Percentiles rank a stretch among this genome's conserved stretches.
These are phyloP conservation scores for Tiliqua scincoides DNA, from an alignment of 2,113 vertebrate genomes.

Conservation along the genomic window DNA sequence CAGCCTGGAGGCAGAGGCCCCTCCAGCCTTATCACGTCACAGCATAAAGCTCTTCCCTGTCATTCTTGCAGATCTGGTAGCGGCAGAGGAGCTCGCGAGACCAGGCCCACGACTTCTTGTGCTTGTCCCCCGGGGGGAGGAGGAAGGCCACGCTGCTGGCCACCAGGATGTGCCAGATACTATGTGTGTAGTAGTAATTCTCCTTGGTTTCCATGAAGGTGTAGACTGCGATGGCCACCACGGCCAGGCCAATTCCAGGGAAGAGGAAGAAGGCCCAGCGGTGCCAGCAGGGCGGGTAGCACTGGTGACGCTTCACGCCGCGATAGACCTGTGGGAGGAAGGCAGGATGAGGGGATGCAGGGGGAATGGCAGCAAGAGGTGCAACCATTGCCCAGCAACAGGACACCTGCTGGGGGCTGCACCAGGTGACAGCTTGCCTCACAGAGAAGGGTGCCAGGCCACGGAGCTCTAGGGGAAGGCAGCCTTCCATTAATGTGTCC, in stretches of 20 bases:
- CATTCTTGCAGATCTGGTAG: slow-evolving; percentile 89
- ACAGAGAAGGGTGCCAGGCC: not conserved
- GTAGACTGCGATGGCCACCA: slow-evolving; percentile 86
- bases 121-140: slow-evolving; percentile 84
- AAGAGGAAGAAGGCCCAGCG: slow-evolving; percentile 93
- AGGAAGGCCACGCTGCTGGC: slow-evolving; percentile 89
- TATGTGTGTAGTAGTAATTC: slow-evolving; percentile 97
- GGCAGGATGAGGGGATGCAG: not conserved
- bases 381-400: no score
- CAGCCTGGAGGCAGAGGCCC: not conserved
- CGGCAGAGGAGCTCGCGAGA: slow-evolving; percentile 82
- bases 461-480: not conserved
- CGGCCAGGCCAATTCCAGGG: slow-evolving; percentile 84
- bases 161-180: slow-evolving; percentile 94
- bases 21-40: slow-evolving; percentile 71
- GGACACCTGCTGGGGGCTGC: no score
- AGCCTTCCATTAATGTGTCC: not conserved
- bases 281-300: slow-evolving; percentile 91
- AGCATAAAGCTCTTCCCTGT: slow-evolving; percentile 86
- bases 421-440: not conserved
- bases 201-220: slow-evolving; percentile 89
- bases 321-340: slow-evolving; percentile 79
- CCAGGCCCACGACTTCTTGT: slow-evolving; percentile 80
- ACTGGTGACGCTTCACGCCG: slow-evolving; percentile 80
- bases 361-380: no score